Conservation (phyloP, 2,888 invertebrate genomes). For the Lordiphosa fenestrarum region DNA sequence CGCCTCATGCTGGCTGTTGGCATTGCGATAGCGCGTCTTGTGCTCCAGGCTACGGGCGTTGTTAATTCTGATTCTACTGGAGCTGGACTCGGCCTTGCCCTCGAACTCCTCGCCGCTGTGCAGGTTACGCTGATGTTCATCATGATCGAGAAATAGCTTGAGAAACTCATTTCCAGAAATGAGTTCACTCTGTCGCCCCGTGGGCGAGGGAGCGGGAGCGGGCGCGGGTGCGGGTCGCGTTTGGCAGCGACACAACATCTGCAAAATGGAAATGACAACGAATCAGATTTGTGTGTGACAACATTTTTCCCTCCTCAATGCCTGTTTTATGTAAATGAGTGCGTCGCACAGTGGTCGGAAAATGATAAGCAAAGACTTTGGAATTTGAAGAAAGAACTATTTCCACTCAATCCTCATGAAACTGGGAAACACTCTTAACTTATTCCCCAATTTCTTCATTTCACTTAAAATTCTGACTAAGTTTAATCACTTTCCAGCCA, state of each 20-base stretch:
- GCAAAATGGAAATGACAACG: conserved; percentile 34
- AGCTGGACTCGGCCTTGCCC: conserved; percentile 29
- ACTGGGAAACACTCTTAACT: too few relatives aligned
- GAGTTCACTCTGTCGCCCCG: conserved; percentile 70
- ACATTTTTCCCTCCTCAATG: conserved; percentile 32
- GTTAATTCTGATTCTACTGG: conserved; percentile 26
- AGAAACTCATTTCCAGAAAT: conserved; percentile 79
- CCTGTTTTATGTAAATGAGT: conserved; percentile 52
- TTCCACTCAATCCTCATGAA: too few relatives aligned
- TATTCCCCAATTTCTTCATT: too few relatives aligned
- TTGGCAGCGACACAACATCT: conserved; percentile 68
- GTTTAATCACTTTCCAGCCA: too few relatives aligned
- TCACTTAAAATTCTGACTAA: too few relatives aligned
- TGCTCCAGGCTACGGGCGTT: conserved; percentile 54
- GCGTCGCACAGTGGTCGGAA: too few relatives aligned
- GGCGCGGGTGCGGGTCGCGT: conserved; percentile 49
- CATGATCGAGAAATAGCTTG: conserved; percentile 76
- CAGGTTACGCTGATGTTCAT: conserved; percentile 64
- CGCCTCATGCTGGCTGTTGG: conserved; percentile 39
- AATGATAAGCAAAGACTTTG: too few relatives aligned
- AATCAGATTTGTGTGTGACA: conserved; percentile 34
- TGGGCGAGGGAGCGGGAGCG: conserved; percentile 18
- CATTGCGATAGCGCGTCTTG: conserved; percentile 53
- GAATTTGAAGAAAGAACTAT: too few relatives aligned
- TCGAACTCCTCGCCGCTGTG: conserved; percentile 60